These are phyloP conservation scores for Apamea anceps DNA, from an alignment of 2,888 invertebrate species.

Conservation along the genomic window DNA sequence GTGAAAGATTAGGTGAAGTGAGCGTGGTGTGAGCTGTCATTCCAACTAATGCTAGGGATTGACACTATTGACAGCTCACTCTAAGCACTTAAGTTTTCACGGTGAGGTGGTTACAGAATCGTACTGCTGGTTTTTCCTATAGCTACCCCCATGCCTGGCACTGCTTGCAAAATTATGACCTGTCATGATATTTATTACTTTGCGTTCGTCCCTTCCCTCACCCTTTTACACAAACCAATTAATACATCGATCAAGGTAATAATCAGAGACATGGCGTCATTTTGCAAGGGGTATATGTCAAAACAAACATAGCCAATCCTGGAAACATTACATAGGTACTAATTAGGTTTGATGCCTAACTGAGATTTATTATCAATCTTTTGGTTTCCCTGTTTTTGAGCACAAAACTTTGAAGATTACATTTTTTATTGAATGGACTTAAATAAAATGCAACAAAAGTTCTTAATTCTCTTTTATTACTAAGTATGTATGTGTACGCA, in stretches of 20 bases:
- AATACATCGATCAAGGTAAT: conserved; percentile 11
- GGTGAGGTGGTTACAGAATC: too few relatives aligned
- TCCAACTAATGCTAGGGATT: too few relatives aligned
- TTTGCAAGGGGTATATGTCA: not conserved
- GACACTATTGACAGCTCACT: too few relatives aligned
- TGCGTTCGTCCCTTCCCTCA: conserved; percentile 9
- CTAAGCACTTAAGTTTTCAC: too few relatives aligned
- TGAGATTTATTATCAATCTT: not conserved
- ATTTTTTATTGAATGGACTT: too few relatives aligned
- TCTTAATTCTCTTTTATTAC: not conserved
- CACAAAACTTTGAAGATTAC: not conserved
- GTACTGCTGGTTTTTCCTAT: not conserved
- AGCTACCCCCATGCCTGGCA: not conserved
- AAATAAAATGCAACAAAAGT: not conserved
- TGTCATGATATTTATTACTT: conserved; percentile 7
- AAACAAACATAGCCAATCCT: not conserved
- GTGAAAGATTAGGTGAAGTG: too few relatives aligned
- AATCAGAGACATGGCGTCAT: not conserved
- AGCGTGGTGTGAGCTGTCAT: too few relatives aligned
- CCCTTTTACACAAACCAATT: conserved; percentile 21
- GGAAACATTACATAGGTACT: not conserved
- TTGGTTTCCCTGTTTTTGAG: not conserved
- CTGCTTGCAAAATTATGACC: not conserved
- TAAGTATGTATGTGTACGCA: too few relatives aligned
- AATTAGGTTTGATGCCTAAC: not conserved